Percentiles rank a stretch among this genome's conserved stretches.
phyloP scores from a whole-genome alignment of 2,888 invertebrate species.

The Cataglyphis altisquamis region DNA sequence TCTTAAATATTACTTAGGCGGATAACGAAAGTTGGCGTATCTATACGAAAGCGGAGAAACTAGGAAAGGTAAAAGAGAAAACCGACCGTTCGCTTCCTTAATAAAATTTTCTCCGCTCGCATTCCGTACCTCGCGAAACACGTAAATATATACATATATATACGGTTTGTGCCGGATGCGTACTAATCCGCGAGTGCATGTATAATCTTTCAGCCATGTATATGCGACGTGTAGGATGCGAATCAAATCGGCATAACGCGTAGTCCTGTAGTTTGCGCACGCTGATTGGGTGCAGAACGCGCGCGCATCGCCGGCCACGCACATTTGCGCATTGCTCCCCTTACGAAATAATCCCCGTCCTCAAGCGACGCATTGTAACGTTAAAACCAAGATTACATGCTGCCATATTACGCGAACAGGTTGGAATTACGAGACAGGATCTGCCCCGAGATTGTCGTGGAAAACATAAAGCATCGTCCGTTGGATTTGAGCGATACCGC shows the following conservation, averaged over 20 bases:
- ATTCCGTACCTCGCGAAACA: constrained; percentile 54
- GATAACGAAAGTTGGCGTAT: neutral
- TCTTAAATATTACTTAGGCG: neutral
- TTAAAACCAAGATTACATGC: constrained; percentile 61
- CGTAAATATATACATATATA: constrained; percentile 55
- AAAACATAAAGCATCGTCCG: constrained; percentile 31
- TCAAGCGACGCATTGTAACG: constrained; percentile 52
- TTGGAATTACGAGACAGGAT: constrained; percentile 52
- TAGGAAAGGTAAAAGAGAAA: constrained; percentile 25
- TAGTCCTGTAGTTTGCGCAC: constrained; percentile 3
- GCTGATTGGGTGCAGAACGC: constrained; percentile 69
- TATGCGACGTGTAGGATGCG: constrained; percentile 21
- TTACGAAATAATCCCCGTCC: constrained; percentile 71
- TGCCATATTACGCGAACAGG: constrained; percentile 51
- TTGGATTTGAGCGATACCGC: constrained; percentile 45
- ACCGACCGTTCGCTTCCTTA: constrained; percentile 29
- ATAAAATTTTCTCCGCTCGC: constrained; percentile 59
- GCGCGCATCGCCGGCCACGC: constrained; percentile 51
- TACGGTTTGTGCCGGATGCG: constrained; percentile 45
- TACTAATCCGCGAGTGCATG: constrained; percentile 22
- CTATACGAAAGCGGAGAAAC: constrained; percentile 41
- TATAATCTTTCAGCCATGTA: neutral
- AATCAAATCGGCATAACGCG: constrained; percentile 49
- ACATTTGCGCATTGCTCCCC: constrained; percentile 68
- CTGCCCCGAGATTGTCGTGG: constrained; percentile 52